Base-by-base conservation (phyloP, 2,797 vertebrate genomes). In the Rallus crepitans region DNA sequence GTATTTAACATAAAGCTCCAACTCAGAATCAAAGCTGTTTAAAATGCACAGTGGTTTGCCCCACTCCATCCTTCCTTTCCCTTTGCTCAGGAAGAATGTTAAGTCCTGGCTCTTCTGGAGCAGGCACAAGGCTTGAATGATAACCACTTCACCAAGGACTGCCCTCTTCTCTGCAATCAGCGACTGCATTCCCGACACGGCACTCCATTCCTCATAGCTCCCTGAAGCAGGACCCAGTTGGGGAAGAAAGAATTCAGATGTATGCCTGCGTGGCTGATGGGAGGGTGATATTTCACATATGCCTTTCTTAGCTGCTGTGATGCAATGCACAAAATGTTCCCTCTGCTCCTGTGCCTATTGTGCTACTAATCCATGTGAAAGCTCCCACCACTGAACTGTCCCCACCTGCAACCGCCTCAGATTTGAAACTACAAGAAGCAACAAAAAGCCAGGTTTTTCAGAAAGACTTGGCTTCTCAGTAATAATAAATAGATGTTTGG, bases 1-100 rank as follows among this genome's bases (percentile, higher is more conserved):
- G 83, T 84, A 90, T 97, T 97, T 97, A 97, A 93, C 93, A 95
- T 89, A 90, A 90, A 97, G 77, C 71, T 96, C 75, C 93, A 87
- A 45, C 86, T 91, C 95, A 79, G 81, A 92, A 94, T 73, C 82
- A 91, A 80, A 96, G 82, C 88, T 92, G 56, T 73, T 96, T 97
- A 96, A 97, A 95, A 96, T 97, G 95, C 90, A 94, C 45, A 45
- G 75, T 89, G 66, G 82, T 82, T 83, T 90, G 66, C 61, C 60
- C 70, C 50, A 50, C 47, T 89, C 48, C 52, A 90, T 73, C 66
- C 31, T 59, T 75, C 76, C 33, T 53, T 89, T 91, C 40, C 52
- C 61, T 82, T 76, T 91, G 52, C 93, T 92, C 71, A 19, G 53
- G 59, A 95, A 81, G 81, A 91, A 83, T 87, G 40, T 52, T 80